phyloP scores from a whole-genome alignment of 2,113 vertebrate species.

The Microtus oregoni region DNA sequence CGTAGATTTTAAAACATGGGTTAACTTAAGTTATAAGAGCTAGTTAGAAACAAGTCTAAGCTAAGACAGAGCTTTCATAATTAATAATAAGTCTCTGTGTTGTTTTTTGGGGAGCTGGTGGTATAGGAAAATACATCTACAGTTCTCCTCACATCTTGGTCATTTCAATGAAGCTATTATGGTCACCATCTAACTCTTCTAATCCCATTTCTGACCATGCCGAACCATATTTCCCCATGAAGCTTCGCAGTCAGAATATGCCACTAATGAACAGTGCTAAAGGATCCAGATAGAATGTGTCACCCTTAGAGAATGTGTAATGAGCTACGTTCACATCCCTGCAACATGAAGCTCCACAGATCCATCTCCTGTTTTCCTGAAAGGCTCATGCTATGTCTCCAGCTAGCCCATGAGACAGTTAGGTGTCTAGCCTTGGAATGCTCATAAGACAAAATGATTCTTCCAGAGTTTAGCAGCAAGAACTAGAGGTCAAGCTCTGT shows the following conservation, averaged over 20 bases:
- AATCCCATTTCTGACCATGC: background rate
- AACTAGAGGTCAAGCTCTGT: background rate
- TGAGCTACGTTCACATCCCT: background rate
- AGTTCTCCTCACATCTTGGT: background rate
- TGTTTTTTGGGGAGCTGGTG: background rate
- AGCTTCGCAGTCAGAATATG: constrained; percentile 9
- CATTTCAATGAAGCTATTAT: background rate
- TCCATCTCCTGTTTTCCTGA: background rate
- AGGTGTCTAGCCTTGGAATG: background rate
- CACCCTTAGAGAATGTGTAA: background rate
- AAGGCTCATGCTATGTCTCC: background rate
- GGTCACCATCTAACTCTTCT: background rate
- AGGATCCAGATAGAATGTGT: background rate
- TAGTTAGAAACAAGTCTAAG: no score
- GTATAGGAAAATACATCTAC: background rate
- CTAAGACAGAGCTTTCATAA: no score
- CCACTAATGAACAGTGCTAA: background rate
- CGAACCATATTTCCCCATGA: background rate
- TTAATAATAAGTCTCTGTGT: background rate
- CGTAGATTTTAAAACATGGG: no score
- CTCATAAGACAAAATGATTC: background rate
- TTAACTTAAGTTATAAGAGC: no score
- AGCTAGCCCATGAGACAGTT: background rate
- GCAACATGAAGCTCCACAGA: background rate
- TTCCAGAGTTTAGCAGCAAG: background rate